Percentiles rank a stretch among this genome's conserved stretches.
These are phyloP conservation scores for Metridium senile DNA, from an alignment of 92 coral and sea anemone species.

Conservation along the genomic window DNA sequence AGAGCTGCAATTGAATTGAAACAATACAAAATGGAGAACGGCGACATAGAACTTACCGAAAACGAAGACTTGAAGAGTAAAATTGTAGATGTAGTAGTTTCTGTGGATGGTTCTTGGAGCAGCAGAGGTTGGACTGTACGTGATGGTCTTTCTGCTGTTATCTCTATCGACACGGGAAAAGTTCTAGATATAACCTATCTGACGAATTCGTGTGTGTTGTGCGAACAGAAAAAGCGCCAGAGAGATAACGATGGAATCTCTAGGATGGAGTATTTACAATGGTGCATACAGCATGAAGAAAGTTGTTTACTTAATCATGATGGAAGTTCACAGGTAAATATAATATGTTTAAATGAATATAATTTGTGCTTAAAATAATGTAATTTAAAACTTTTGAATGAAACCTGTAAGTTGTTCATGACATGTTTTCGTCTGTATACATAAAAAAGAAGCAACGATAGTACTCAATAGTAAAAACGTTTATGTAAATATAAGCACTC, in stretches of 20 bases:
- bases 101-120: conserved; percentile 38
- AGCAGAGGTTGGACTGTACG: conserved; percentile 66
- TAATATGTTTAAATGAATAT: no score
- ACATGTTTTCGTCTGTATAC: no score
- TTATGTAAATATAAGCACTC: no score
- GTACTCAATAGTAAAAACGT: no score
- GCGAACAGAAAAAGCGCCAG: conserved; percentile 34
- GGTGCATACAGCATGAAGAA: conserved; percentile 54
- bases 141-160: conserved; percentile 46
- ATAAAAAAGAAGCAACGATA: no score
- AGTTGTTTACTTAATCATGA: conserved; percentile 57
- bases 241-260: conserved; percentile 32
- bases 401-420: no score
- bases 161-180: conserved; percentile 30
- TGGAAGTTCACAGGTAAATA: conserved; percentile 67
- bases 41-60: no score
- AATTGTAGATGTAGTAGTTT: conserved; percentile 23
- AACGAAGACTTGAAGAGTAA: background rate
- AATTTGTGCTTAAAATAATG: no score
- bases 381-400: no score
- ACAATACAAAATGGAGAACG: background rate
- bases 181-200: conserved; percentile 27
- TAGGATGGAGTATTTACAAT: conserved; percentile 28
- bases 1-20: conserved; percentile 7
- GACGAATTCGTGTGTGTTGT: conserved; percentile 33